A percentile compares a stretch with the other conserved stretches of the same genome.
These are phyloP conservation scores for Hyles vespertilio DNA, from an alignment of 1,140 invertebrate species.

Conservation along the genomic window DNA sequence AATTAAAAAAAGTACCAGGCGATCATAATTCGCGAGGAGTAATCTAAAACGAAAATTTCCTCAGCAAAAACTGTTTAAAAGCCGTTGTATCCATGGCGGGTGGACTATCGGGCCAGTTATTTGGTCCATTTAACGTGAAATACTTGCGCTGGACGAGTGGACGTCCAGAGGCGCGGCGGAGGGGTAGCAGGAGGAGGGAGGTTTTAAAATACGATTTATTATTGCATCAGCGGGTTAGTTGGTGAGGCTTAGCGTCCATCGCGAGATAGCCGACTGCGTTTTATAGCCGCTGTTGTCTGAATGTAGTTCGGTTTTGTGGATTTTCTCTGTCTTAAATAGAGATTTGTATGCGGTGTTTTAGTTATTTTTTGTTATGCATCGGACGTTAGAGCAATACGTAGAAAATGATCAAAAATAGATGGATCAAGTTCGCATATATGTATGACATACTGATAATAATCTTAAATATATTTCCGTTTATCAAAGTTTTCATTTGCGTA, in stretches of 20 bases:
- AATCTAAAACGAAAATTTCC: conserved; percentile 58
- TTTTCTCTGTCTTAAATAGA: no score
- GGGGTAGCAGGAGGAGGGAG: conserved; percentile 22
- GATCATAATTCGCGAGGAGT: conserved; percentile 34
- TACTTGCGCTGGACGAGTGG: conserved; percentile 30
- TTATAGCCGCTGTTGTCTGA: conserved; percentile 16
- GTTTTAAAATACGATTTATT: conserved; percentile 58
- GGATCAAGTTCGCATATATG: no score
- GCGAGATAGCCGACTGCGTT: no score
- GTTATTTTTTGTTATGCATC: no score
- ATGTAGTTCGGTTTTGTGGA: no score
- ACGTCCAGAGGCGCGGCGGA: conserved; percentile 25
- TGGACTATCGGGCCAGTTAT: conserved; percentile 48
- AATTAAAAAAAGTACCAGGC: conserved; percentile 8
- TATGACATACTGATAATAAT: no score
- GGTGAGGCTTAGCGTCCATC: no score
- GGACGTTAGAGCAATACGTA: no score
- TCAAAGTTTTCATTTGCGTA: no score
- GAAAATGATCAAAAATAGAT: no score
- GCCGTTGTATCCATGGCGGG: conserved; percentile 21
- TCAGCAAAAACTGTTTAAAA: conserved; percentile 56
- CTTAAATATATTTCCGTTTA: no score
- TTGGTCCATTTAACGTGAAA: conserved; percentile 64
- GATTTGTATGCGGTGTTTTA: no score
- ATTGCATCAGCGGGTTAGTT: conserved; percentile 23